Conservation (phyloP, 1,140 invertebrate species). For the Drosophila bocki region DNA sequence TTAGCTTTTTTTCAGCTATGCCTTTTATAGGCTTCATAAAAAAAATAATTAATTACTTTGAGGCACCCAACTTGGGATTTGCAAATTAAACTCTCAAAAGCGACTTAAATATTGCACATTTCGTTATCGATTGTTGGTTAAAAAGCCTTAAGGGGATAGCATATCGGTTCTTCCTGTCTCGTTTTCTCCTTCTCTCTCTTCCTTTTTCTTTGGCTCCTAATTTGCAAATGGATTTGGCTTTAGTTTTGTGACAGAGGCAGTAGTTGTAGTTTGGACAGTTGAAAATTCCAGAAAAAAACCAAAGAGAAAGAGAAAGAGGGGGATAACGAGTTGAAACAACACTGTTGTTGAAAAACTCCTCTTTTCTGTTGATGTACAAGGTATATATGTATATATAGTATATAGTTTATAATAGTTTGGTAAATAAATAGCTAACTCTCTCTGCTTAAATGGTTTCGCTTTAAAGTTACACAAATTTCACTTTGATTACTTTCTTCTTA, state of each 20-base stretch:
- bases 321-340: background rate
- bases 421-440: slow-evolving; percentile 62
- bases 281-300: background rate
- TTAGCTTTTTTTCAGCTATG: background rate
- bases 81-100: background rate
- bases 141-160: background rate
- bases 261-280: slow-evolving; percentile 44
- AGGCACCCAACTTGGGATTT: background rate
- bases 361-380: slow-evolving; percentile 14
- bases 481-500: slow-evolving; percentile 27
- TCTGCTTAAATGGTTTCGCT: slow-evolving; percentile 34
- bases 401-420: slow-evolving; percentile 29
- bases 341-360: slow-evolving; percentile 20
- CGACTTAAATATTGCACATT: slow-evolving; percentile 6
- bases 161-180: background rate
- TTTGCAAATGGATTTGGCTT: slow-evolving; percentile 3
- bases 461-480: slow-evolving; percentile 49
- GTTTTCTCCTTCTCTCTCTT: background rate
- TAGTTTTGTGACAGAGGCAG: slow-evolving; percentile 45
- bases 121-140: background rate
- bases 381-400: slow-evolving; percentile 23
- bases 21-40: background rate
- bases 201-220: slow-evolving; percentile 29
- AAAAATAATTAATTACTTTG: background rate
- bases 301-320: background rate